Percentiles rank a stretch among this genome's conserved stretches.
Conservation (phyloP, 2,888 invertebrate species). For the Heliconius erato region DNA sequence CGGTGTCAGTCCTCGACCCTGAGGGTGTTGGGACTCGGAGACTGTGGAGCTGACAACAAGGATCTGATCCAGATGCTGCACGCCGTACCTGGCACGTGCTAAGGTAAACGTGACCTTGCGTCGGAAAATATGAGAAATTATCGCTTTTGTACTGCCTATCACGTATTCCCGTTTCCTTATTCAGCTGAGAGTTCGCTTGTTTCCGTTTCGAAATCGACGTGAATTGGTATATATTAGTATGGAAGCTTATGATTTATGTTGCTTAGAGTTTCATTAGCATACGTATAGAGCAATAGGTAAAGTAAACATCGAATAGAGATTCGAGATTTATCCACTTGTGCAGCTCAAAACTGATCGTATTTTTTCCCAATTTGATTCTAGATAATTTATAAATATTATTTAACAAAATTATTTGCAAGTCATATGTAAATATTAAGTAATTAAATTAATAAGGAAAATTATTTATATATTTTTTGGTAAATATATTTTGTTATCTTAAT, state of each 20-base stretch:
- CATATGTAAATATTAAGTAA: neutral
- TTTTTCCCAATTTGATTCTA: neutral
- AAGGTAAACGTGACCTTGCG: slow-evolving; percentile 74
- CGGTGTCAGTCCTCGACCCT: slow-evolving; percentile 56
- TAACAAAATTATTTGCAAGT: neutral
- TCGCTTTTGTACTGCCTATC: slow-evolving; percentile 56
- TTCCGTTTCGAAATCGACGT: slow-evolving; percentile 43
- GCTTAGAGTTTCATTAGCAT: slow-evolving; percentile 46
- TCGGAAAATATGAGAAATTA: slow-evolving; percentile 44
- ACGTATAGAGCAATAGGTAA: slow-evolving; percentile 29
- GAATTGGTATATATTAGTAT: slow-evolving; percentile 39
- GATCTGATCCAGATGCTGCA: slow-evolving; percentile 60
- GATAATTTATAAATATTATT: neutral
- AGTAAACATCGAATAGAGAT: neutral
- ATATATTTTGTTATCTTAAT: neutral
- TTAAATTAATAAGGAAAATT: neutral
- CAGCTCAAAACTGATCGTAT: neutral
- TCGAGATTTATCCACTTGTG: neutral
- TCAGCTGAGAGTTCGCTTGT: slow-evolving; percentile 42
- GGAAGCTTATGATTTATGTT: slow-evolving; percentile 44
- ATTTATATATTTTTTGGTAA: neutral
- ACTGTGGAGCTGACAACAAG: slow-evolving; percentile 56
- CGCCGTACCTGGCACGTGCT: slow-evolving; percentile 70
- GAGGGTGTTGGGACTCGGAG: slow-evolving; percentile 57
- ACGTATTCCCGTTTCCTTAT: slow-evolving; percentile 50